Percentiles rank a stretch among this genome's conserved stretches.
These are phyloP conservation scores for Agrilus mali DNA, from an alignment of 2,888 invertebrate species.

Conservation along the genomic window DNA sequence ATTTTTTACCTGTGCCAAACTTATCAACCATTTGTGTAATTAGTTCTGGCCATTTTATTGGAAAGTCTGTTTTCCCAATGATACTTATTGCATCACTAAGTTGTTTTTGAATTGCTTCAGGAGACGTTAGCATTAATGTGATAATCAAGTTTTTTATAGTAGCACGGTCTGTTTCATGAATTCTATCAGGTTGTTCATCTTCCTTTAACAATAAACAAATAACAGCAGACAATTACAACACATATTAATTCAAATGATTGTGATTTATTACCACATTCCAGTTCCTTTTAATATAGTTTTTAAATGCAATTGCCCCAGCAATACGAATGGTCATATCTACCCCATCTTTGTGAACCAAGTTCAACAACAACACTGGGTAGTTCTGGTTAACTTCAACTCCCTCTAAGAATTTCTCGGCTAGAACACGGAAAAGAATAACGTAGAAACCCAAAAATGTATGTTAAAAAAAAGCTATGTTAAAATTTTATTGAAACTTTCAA, in stretches of 20 bases:
- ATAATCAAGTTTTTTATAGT: conserved; percentile 79
- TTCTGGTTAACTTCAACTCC: conserved; percentile 83
- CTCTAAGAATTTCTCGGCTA: conserved; percentile 87
- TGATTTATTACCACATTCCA: conserved; percentile 68
- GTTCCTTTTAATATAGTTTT: conserved; percentile 92
- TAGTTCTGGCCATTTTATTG: conserved; percentile 89
- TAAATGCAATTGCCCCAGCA: conserved; percentile 88
- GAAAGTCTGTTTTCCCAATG: conserved; percentile 95
- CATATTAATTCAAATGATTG: neutral
- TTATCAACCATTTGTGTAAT: conserved; percentile 89
- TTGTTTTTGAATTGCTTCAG: conserved; percentile 84
- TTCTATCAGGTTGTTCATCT: conserved; percentile 66
- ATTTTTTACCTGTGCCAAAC: conserved; percentile 57
- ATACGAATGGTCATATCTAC: conserved; percentile 72
- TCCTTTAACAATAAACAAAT: conserved; percentile 26
- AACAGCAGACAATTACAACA: conserved; percentile 9
- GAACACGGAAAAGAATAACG: conserved; percentile 16
- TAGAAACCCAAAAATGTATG: neutral
- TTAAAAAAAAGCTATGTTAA: conserved; percentile 8
- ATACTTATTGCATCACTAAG: conserved; percentile 91
- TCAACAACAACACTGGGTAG: conserved; percentile 74
- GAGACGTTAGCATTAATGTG: conserved; percentile 84
- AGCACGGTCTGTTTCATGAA: conserved; percentile 65
- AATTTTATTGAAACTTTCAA: neutral
- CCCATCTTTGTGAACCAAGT: conserved; percentile 72